phyloP scores from a whole-genome alignment of 2,113 vertebrate genomes.

The Colossoma macropomum region DNA sequence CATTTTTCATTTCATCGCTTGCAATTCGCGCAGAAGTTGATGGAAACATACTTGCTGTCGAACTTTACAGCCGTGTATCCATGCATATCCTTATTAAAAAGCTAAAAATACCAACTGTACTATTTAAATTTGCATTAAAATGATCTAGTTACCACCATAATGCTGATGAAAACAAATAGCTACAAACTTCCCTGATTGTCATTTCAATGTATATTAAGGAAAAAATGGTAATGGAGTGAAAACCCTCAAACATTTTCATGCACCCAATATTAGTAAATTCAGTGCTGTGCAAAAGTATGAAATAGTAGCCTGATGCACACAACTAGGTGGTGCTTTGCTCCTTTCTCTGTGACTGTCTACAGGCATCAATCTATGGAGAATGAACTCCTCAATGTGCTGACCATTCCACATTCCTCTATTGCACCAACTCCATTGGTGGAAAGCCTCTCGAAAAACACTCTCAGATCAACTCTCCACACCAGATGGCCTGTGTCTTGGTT shows the following conservation, averaged over 20 bases:
- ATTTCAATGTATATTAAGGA: too few species aligned
- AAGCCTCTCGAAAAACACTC: slow-evolving; percentile 31
- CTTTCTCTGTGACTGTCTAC: not conserved
- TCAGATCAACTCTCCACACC: slow-evolving; percentile 35
- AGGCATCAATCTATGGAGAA: slow-evolving; percentile 17
- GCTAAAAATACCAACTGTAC: too few species aligned
- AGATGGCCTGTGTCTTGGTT: slow-evolving; percentile 43
- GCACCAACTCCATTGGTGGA: slow-evolving; percentile 21
- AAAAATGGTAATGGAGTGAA: too few species aligned
- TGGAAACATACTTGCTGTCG: too few species aligned
- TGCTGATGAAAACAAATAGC: not conserved
- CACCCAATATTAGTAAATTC: not conserved
- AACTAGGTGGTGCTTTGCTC: not conserved
- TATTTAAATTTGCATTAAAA: too few species aligned
- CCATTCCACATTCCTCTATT: slow-evolving; percentile 47
- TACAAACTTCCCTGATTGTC: not conserved
- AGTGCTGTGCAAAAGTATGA: not conserved
- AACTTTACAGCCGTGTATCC: too few species aligned
- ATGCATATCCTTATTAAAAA: too few species aligned
- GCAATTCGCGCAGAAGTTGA: too few species aligned
- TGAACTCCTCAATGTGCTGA: slow-evolving; percentile 39
- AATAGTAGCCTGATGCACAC: not conserved
- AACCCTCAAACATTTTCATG: not conserved
- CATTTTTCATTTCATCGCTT: too few species aligned
- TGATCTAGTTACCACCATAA: too few species aligned